These are phyloP conservation scores for Ennomos erosarius DNA, from an alignment of 2,888 invertebrate species.

Conservation along the genomic window DNA sequence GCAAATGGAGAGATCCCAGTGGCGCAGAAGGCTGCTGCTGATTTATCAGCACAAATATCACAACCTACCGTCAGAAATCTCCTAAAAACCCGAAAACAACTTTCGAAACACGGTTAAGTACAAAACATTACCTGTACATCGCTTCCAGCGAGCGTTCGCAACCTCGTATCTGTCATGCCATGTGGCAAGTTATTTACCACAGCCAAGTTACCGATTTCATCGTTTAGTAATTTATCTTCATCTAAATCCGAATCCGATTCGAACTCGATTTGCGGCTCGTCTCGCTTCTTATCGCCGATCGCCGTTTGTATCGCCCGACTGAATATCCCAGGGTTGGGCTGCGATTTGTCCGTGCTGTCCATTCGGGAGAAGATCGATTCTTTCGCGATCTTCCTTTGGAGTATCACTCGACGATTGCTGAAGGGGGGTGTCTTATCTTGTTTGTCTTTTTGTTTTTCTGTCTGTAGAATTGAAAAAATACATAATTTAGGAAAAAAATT, in stretches of 20 bases:
- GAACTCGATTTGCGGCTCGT: constrained; percentile 62
- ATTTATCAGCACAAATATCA: too few species aligned
- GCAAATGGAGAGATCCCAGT: too few species aligned
- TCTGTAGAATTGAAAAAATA: constrained; percentile 1
- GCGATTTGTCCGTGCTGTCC: constrained; percentile 55
- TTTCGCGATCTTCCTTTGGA: constrained; percentile 61
- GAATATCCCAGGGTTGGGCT: constrained; percentile 71
- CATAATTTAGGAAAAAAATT: too few species aligned
- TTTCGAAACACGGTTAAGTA: constrained; percentile 21
- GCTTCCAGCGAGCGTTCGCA: constrained; percentile 71
- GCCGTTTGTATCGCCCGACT: constrained; percentile 71
- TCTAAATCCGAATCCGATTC: constrained; percentile 58
- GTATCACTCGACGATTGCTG: constrained; percentile 69
- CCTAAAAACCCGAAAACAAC: not conserved
- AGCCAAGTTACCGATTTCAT: constrained; percentile 53
- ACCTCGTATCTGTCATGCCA: constrained; percentile 76
- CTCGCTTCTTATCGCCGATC: constrained; percentile 42
- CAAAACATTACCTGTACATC: constrained; percentile 73
- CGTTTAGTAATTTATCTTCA: constrained; percentile 48
- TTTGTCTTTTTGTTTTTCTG: constrained; percentile 39
- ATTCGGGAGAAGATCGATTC: constrained; percentile 62
- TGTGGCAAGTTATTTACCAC: constrained; percentile 69
- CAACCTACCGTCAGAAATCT: too few species aligned
- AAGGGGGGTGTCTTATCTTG: constrained; percentile 44
- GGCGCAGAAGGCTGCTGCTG: too few species aligned